A percentile compares a stretch with the other conserved stretches of the same genome.
Evolutionary conservation across 2,888 invertebrate species (phyloP).

Genomic region (Tenodera sinensis): DNA sequence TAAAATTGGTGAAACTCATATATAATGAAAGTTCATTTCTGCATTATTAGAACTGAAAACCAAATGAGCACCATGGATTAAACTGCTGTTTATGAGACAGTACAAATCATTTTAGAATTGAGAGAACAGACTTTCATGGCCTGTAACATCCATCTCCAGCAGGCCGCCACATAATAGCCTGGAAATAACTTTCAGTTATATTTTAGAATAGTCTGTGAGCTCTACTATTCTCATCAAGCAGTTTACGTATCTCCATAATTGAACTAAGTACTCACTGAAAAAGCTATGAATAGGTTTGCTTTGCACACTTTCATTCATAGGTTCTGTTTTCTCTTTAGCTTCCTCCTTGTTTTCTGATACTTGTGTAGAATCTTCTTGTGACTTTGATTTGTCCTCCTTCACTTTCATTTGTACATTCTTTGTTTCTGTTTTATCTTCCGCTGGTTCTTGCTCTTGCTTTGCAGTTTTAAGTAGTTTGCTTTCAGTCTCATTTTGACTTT

Average conservation of each 20-base stretch:
- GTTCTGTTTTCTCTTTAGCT: background rate
- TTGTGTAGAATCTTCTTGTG: background rate
- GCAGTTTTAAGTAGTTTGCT: conserved; percentile 19
- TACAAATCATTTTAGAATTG: too few species aligned
- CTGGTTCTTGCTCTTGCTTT: conserved; percentile 4
- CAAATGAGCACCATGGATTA: too few species aligned
- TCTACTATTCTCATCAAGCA: background rate
- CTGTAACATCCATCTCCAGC: too few species aligned
- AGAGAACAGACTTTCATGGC: too few species aligned
- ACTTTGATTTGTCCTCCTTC: background rate
- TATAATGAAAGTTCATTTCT: too few species aligned
- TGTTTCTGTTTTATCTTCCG: background rate
- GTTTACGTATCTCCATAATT: background rate
- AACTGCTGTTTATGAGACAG: too few species aligned
- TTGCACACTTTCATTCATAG: background rate
- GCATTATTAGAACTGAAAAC: too few species aligned
- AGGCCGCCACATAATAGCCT: too few species aligned
- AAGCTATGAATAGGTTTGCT: conserved; percentile 27
- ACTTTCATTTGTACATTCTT: background rate
- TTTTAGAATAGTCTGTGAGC: too few species aligned
- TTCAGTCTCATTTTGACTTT: conserved; percentile 8
- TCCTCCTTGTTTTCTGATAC: background rate
- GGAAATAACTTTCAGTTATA: too few species aligned
- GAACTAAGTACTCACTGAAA: conserved; percentile 23
- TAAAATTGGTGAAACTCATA: too few species aligned